These are phyloP conservation scores for Argya squamiceps DNA, from an alignment of 2,797 vertebrate species.

Conservation along the genomic window DNA sequence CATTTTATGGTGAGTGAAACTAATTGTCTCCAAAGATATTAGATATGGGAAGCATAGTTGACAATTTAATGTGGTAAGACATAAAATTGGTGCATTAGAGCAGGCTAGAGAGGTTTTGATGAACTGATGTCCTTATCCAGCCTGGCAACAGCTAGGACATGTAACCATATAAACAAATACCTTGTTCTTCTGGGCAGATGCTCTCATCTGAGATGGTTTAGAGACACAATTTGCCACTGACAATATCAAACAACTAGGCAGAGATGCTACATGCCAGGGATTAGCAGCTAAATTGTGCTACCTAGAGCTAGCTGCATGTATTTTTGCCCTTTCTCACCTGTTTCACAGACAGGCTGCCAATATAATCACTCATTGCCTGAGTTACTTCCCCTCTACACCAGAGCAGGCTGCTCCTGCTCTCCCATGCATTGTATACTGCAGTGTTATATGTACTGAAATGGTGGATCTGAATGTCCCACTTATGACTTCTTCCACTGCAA, in stretches of 20 bases:
- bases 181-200: neutral
- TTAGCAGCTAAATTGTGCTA: neutral
- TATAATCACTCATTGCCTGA: neutral
- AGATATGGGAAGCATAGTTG: neutral
- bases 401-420: neutral
- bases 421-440: accelerated
- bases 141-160: neutral
- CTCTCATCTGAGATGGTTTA: neutral
- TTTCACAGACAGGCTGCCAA: neutral
- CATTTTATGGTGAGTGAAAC: neutral
- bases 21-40: neutral
- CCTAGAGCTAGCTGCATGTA: neutral
- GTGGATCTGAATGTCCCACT: neutral
- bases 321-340: neutral
- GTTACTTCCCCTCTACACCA: neutral
- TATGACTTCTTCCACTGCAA: neutral
- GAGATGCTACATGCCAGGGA: neutral
- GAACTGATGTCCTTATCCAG: neutral
- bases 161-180: neutral
- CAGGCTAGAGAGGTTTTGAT: neutral
- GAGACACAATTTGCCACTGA: neutral
- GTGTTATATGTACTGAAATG: neutral
- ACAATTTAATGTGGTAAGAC: neutral
- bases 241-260: neutral
- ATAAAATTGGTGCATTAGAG: neutral